phyloP scores from a whole-genome alignment of 2,888 invertebrate genomes.

The Cyclophora punctaria region DNA sequence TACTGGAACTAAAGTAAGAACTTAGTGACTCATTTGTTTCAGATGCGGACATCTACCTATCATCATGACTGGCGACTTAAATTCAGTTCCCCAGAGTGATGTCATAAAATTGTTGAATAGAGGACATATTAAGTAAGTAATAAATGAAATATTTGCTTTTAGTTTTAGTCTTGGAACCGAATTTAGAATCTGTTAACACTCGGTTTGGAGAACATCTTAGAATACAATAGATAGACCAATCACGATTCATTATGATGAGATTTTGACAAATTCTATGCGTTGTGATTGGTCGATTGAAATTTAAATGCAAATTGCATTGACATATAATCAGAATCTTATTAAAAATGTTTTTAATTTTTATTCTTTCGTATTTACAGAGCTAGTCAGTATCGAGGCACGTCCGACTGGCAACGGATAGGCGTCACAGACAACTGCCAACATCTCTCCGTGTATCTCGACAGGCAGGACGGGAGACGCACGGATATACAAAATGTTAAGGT shows the following conservation, averaged over 20 bases:
- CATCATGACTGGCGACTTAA: slow-evolving; percentile 95
- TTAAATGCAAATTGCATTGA: background rate
- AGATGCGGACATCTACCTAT: slow-evolving; percentile 80
- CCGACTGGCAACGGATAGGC: slow-evolving; percentile 66
- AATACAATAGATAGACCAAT: too few relatives aligned
- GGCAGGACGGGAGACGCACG: slow-evolving; percentile 44
- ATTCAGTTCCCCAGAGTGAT: slow-evolving; percentile 83
- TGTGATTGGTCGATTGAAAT: too few relatives aligned
- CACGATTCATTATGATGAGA: too few relatives aligned
- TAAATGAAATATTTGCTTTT: too few relatives aligned
- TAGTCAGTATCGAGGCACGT: slow-evolving; percentile 39
- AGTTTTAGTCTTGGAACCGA: too few relatives aligned
- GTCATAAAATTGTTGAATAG: slow-evolving; percentile 80
- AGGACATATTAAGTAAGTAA: slow-evolving; percentile 72
- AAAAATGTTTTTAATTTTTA: too few relatives aligned
- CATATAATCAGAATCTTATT: background rate
- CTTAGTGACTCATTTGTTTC: slow-evolving; percentile 15
- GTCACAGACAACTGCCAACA: slow-evolving; percentile 78
- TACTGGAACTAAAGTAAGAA: too few relatives aligned
- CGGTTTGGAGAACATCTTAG: too few relatives aligned
- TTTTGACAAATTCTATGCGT: too few relatives aligned
- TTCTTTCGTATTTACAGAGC: slow-evolving; percentile 31
- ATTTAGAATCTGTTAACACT: too few relatives aligned
- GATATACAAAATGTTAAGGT: slow-evolving; percentile 42
- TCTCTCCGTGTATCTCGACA: slow-evolving; percentile 60